Base-by-base conservation (phyloP, 2,888 invertebrate genomes). In the Lasioglossum zephyrum region DNA sequence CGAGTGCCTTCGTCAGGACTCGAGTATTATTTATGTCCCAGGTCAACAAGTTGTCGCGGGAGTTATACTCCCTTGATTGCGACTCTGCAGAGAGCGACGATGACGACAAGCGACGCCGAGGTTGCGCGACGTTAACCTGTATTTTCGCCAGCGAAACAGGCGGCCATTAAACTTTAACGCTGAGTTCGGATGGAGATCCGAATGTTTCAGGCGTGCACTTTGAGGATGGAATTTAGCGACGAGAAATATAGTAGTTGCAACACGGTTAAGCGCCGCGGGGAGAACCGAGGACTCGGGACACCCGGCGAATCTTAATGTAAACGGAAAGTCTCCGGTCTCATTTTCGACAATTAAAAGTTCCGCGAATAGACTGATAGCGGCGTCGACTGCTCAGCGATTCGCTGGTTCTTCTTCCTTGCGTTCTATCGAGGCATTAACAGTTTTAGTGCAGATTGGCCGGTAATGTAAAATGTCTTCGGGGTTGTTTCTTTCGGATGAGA, bases 31-130 rank as follows among this genome's bases (percentile, higher is more conserved):
- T 84, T 84, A 77, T 83, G 73, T 31, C 39, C 13, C 72, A 76
- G 39, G 84, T 77, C 73, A 83, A 83, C 72, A 83, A 82, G 82
- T 83, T 82, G 69, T 47, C 73, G 31, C 13, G 44, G 49, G 73
- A 77, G 49, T 79, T 63, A 49, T 44, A n/a, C 39, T 44, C 18
- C 57, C 47, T 69, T 74, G 57, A 81, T 74, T 81, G 81, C 76
- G 22, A 41, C 70, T n/a, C 70, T 13, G 39, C 70, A n/a, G 11
- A 11, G n/a, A 5, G 13, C 41, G 70, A 2, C 70, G 66, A 69
- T 22, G 66, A 69, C 66, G 36, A 63, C 63, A 31, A 63, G 5
- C 63, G 31, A 69, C 22, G 39, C 18, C 36, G 66, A 36, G 36
- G 36, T 13, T 13, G 39, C 18, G 26, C 26, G 36, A 31, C 57